Base-by-base conservation (phyloP, 1,140 invertebrate species). In the Lepidurus arcticus region DNA sequence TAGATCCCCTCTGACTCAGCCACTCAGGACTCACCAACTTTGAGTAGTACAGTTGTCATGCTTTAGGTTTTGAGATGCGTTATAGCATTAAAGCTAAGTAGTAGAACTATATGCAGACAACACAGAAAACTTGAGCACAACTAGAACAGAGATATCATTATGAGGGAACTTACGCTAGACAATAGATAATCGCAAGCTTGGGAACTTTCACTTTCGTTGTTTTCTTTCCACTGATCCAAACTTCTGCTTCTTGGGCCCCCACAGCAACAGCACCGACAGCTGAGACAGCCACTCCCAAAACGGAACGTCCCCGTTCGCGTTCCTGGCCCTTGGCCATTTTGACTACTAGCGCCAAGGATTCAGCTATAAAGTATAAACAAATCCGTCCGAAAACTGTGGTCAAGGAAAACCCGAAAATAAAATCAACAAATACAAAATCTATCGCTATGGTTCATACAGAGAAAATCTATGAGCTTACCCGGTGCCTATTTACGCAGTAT, bases 261-360 rank as follows among this genome's bases (percentile, higher is more conserved):
- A 65, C 53, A 65, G 53, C 53, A 65, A 65, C 53, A 65, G 53
- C 53, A 65, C 53, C 21, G 53, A 65, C 53, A 65, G 53, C 53
- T 65, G 53, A 65, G 53, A 65, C 53, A 65, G 53, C 53, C 53
- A 65, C 53, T 65, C 53, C 53, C 53, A 65, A 65, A 65, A 21
- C 53, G 53, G 53, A 65, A 65, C 53, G n/a, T 13, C 53, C 53
- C 53, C 53, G 53, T 65, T 21, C 53, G 16, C 53, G 53, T 65
- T 65, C 53, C 21, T 65, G 21, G 21, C 16, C 53, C 53, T 65
- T 16, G 13, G 13, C 16, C 53, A 21, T 65, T 65, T 65, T 65
- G 53, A 65, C 53, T 13, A 65, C 53, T 65, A 65, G 53, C 53
- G 53, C 53, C 53, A 65, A 7, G n/a, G 21, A 7, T 21, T 65